Conservation (phyloP, 2,797 vertebrate genomes). For the Anabacerthia variegaticeps region DNA sequence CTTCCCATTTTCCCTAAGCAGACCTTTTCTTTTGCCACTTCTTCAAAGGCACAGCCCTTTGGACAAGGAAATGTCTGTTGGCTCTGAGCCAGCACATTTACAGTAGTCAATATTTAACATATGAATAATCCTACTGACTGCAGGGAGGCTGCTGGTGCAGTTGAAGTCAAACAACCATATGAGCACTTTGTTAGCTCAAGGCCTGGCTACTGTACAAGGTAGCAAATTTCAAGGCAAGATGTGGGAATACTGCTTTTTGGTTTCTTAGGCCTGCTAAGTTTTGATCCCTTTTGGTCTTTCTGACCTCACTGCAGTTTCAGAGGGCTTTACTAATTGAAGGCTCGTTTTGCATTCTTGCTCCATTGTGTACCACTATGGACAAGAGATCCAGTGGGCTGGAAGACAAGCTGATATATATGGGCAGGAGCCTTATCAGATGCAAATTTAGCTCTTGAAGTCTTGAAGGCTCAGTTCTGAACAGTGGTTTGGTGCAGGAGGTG, state of each 20-base stretch:
- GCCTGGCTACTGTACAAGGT: neutral
- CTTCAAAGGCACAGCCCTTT: neutral
- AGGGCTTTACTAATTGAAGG: neutral
- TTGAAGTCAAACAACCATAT: neutral
- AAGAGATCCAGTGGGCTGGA: neutral
- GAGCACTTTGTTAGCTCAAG: neutral
- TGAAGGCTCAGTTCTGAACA: neutral
- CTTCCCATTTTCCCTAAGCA: neutral
- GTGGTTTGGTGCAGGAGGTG: accelerated
- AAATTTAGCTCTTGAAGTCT: neutral
- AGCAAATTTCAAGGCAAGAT: neutral
- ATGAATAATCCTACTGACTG: neutral
- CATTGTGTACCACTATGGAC: neutral
- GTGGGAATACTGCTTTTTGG: neutral
- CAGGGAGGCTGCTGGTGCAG: neutral
- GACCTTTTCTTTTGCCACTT: neutral
- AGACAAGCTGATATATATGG: neutral
- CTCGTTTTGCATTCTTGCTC: neutral
- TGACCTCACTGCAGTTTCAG: neutral
- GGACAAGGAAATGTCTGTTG: neutral
- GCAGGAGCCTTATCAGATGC: neutral
- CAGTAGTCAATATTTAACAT: neutral
- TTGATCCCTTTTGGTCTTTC: neutral
- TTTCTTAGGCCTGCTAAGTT: neutral
- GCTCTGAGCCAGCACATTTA: neutral